phyloP scores from a whole-genome alignment of 2,888 invertebrate genomes.

The Lissocephala sabroskyi region DNA sequence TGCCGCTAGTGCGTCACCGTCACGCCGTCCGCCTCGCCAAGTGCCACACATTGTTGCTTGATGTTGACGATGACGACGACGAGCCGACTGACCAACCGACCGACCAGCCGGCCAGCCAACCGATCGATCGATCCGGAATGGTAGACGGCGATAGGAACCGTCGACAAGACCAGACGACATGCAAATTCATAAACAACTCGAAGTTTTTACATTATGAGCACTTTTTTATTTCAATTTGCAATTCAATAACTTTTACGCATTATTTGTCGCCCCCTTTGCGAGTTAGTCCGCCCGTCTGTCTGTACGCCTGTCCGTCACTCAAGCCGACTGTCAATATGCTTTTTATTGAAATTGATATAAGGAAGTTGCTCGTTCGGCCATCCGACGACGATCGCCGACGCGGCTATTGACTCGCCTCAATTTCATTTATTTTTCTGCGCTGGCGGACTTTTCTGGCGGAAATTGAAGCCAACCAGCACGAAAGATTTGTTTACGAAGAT shows the following conservation, averaged over 20 bases:
- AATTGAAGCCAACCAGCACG: no score
- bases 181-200: conserved; percentile 55
- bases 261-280: conserved; percentile 34
- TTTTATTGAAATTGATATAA: conserved; percentile 62
- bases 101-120: no score
- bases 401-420: conserved; percentile 20
- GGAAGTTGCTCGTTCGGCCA: conserved; percentile 41
- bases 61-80: conserved; percentile 1
- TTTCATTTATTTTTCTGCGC: conserved; percentile 33
- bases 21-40: conserved; percentile 1
- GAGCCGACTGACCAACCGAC: no score
- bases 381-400: conserved; percentile 1
- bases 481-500: conserved; percentile 1
- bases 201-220: conserved; percentile 43
- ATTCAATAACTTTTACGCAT: conserved; percentile 59
- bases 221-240: conserved; percentile 58
- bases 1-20: conserved; percentile 5
- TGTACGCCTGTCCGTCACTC: conserved; percentile 6
- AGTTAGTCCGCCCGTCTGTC: conserved; percentile 10
- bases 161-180: conserved; percentile 3
- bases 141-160: not conserved
- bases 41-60: conserved; percentile 53
- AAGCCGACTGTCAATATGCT: conserved; percentile 42
- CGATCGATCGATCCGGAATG: not conserved
- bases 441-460: not conserved